Base-by-base conservation (phyloP, 2,888 invertebrate genomes). In the Fragum sueziense region DNA sequence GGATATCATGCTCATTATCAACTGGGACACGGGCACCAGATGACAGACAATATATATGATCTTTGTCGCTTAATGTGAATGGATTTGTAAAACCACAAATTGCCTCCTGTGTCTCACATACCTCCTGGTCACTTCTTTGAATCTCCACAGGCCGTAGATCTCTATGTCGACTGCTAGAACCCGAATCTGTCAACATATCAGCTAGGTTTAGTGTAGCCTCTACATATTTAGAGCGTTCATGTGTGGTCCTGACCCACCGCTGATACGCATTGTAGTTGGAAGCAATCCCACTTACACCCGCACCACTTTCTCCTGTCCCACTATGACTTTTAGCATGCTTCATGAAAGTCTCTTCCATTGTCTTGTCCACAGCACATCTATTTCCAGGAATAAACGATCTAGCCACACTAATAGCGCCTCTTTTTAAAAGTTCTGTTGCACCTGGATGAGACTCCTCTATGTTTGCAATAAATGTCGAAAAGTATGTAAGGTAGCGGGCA, bases 301-400 rank as follows among this genome's bases (percentile, higher is more conserved):
- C 37, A 20, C 76, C 81, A 61, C 74, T 57, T 20, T 77, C 27
- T n/a, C 77, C 80, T 51, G 82, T 41, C 17, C 79, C 82, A 25
- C 84, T 74, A 37, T 81, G 80, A 17, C 80, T 54, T 62, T 83
- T 81, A 4, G 76, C 65, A 33, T 76, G 76, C 57, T 52, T 76
- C 76, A 79, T 82, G 47, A 79, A 79, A 2, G 84, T 82, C 52
- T 83, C 83, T 34, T 82, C 81, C 69, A 84, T 79, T 7, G 80
- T 84, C 67, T 85, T 84, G 54, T 85, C 84, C 3, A 86, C 82
- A 9, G 78, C 78, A 71, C 81, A 85, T 2, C 78, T 27, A 74
- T 76, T 80, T 25, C 83, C 87, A 51, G 85, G 85, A 25, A 79
- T 79, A n/a, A 84, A 81, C 6, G 85, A 87, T 27, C 85, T 68